phyloP scores from a whole-genome alignment of 2,888 invertebrate genomes.

The Octonoba sinensis region DNA sequence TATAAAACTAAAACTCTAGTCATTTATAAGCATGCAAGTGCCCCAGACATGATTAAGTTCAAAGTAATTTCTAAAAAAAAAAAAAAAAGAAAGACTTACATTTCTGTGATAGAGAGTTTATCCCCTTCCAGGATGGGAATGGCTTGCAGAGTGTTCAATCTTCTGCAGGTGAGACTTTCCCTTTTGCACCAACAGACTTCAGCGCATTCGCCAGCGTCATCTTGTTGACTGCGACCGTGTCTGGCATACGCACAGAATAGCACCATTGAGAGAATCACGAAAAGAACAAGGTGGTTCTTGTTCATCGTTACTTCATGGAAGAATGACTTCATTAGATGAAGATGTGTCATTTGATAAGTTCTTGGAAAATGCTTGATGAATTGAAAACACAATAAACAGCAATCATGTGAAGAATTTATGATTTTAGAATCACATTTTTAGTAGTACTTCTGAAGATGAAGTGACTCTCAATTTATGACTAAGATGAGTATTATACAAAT shows the following conservation, averaged over 20 bases:
- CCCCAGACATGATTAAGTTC: background rate
- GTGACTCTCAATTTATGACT: no score
- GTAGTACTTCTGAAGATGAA: no score
- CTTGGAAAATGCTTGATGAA: no score
- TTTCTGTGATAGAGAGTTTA: slow-evolving; percentile 48
- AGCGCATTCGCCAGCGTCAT: slow-evolving; percentile 54
- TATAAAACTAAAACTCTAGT: no score
- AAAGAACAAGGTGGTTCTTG: background rate
- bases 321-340: no score
- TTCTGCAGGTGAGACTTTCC: slow-evolving; percentile 48
- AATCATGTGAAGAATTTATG: no score
- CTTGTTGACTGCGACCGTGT: slow-evolving; percentile 3
- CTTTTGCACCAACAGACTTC: slow-evolving; percentile 47
- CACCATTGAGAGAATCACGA: background rate
- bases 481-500: no score
- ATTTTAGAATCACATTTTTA: no score
- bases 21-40: background rate
- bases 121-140: slow-evolving; percentile 51
- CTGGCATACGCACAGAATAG: background rate
- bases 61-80: background rate
- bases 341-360: no score
- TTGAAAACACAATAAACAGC: no score
- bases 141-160: slow-evolving; percentile 43
- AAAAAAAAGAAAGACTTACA: slow-evolving; percentile 44
- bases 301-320: no score